A percentile compares a stretch with the other conserved stretches of the same genome.
These are phyloP conservation scores for Catharus minimus DNA, from an alignment of 2,113 vertebrate species.

Conservation along the genomic window DNA sequence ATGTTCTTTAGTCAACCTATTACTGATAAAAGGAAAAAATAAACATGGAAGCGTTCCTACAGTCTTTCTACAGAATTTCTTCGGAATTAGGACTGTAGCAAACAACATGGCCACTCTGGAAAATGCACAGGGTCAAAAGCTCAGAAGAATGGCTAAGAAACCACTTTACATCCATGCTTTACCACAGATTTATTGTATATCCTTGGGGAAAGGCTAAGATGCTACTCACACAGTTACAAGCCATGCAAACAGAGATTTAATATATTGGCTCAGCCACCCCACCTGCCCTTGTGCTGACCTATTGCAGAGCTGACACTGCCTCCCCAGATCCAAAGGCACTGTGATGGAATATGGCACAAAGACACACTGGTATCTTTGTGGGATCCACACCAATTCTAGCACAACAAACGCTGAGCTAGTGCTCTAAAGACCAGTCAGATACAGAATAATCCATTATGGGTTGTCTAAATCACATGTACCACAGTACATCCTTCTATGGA, in stretches of 20 bases:
- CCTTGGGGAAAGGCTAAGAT: not conserved
- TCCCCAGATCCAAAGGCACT: not conserved
- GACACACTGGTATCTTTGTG: not conserved
- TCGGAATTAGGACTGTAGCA: not conserved
- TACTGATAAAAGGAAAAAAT: not conserved
- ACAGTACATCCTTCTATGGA: not conserved
- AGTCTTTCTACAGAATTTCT: not conserved
- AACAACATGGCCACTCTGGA: not conserved
- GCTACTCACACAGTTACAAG: not conserved
- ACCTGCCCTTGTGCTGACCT: not conserved
- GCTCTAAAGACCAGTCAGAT: not conserved
- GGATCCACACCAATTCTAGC: not conserved
- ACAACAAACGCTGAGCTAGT: not conserved
- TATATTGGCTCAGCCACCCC: not conserved
- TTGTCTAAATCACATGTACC: not conserved
- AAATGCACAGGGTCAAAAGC: not conserved
- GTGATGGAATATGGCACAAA: not conserved
- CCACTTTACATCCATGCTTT: not conserved
- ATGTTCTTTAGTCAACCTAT: slow-evolving; percentile 18
- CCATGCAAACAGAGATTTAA: not conserved
- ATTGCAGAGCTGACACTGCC: not conserved
- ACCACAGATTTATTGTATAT: not conserved
- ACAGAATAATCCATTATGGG: not conserved
- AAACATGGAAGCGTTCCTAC: not conserved
- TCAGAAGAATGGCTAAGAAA: not conserved